A percentile compares a stretch with the other conserved stretches of the same genome.
These are phyloP conservation scores for Sebastes aleutianus DNA, from an alignment of 2,797 vertebrate genomes.

Conservation along the genomic window DNA sequence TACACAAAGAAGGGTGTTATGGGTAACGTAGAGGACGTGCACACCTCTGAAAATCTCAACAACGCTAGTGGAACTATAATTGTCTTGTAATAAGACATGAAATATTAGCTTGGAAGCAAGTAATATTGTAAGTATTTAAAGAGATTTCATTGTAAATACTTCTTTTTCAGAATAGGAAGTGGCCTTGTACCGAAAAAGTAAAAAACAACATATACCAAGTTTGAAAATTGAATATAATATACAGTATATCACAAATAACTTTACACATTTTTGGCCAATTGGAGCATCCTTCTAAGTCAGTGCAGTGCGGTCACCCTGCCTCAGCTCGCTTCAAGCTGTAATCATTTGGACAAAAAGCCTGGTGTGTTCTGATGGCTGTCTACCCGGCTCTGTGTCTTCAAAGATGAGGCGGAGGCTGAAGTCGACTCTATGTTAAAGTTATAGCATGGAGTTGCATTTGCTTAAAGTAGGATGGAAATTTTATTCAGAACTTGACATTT, in stretches of 20 bases:
- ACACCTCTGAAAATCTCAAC: neutral
- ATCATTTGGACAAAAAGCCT: neutral
- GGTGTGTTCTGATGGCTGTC: neutral
- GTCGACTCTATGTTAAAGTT: neutral
- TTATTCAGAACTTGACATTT: slow-evolving; percentile 22
- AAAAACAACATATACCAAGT: neutral
- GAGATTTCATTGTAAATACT: neutral
- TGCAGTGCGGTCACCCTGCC: neutral
- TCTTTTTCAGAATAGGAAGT: neutral
- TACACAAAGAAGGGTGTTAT: neutral
- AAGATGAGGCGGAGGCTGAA: neutral
- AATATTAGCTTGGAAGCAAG: neutral
- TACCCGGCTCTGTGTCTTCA: neutral
- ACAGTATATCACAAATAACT: neutral
- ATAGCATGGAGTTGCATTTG: neutral
- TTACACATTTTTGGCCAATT: neutral
- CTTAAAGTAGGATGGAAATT: neutral
- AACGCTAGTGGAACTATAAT: neutral
- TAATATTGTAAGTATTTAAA: neutral
- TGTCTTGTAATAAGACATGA: neutral
- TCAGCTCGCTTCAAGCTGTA: neutral
- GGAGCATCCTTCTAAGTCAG: neutral
- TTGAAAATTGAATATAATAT: neutral
- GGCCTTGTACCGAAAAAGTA: fast-evolving
- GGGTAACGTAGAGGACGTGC: neutral